Evolutionary conservation across 2,113 vertebrate genomes (phyloP).

Genomic region (Acinonyx jubatus): DNA sequence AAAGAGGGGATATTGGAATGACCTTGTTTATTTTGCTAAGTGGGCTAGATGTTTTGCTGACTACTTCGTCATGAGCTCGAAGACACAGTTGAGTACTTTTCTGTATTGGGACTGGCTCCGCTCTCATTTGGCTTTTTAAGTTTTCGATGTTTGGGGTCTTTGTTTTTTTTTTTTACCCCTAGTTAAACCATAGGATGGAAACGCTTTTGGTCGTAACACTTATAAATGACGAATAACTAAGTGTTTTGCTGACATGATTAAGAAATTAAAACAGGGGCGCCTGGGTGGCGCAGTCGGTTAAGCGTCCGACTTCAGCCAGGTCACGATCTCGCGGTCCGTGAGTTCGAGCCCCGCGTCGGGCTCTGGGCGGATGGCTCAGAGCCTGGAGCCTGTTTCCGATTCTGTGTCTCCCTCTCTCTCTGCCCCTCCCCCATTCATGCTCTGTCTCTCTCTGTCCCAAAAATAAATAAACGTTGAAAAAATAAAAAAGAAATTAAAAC

Average conservation of each 20-base stretch:
- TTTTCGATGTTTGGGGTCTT: slow-evolving; percentile 74
- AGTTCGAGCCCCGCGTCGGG: too few species aligned
- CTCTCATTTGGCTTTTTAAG: slow-evolving; percentile 58
- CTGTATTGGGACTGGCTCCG: slow-evolving; percentile 61
- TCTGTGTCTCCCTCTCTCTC: too few species aligned
- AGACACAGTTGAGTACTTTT: slow-evolving; percentile 56
- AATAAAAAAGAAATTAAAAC: too few species aligned
- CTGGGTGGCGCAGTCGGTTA: too few species aligned
- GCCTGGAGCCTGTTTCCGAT: too few species aligned
- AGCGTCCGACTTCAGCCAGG: too few species aligned
- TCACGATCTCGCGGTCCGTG: too few species aligned
- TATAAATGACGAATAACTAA: slow-evolving; percentile 63
- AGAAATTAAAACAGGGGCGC: slow-evolving; percentile 24
- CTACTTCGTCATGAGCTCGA: neutral
- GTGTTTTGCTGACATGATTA: slow-evolving; percentile 54
- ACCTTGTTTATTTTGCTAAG: slow-evolving; percentile 80
- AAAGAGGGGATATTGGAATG: slow-evolving; percentile 74
- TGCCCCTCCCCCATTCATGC: too few species aligned
- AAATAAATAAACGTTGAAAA: too few species aligned
- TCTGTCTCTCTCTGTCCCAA: too few species aligned
- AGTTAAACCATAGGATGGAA: slow-evolving; percentile 78
- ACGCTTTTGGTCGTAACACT: slow-evolving; percentile 59
- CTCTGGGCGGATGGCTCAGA: too few species aligned
- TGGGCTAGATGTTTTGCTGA: slow-evolving; percentile 79
- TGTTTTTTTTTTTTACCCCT: slow-evolving; percentile 52